Evolutionary conservation across 2,888 invertebrate species (phyloP), one percentile per base, ranked within the genome.

Genomic region (Bruchidius siliquastri): DNA sequence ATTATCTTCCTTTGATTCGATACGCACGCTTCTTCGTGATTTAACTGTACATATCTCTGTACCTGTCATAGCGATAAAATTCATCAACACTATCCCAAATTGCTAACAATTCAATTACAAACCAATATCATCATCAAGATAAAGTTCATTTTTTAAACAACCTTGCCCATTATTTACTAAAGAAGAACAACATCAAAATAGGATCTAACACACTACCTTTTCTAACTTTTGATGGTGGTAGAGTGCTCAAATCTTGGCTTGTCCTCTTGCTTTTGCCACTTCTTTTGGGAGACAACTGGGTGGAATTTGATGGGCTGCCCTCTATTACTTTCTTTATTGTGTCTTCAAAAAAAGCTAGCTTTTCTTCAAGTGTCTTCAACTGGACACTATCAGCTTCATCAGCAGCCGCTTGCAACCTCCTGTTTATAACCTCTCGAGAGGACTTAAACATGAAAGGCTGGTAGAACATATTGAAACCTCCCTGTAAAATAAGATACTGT

Each of bases 381-480:
- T 90, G 85, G 8, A 95, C 87, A 72, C 87, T 87, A 80, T 92
- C 92, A 0, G 95, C 94, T 87, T 95, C 95, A n/a, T 89, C 88
- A 0, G 95, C 90, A 0, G 95, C 95, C 70, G 88, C 86, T 66
- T 89, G 88, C 95, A 96, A 96, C 73, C 77, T 78, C 71, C 75
- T 67, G 20, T 49, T 49, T 8, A 49, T 13, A 1, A 70, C 20
- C 21, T 74, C n/a, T 20, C 66, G 20, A 68, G 4, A 2, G 22
- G 68, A 21, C 22, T 22, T 21, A 20, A 68, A 21, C 21, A 68
- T 68, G 68, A 21, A 68, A 68, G 68, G 68, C 20, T 21, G 21
- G 21, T 22, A 22, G 13, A 21, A 21, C 68, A 68, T 21, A 22
- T 68, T 21, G 68, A 4, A 68, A 1, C 22, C 22, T 18, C 22